A percentile compares a stretch with the other conserved stretches of the same genome.
These are phyloP conservation scores for Ageneiosus marmoratus DNA, from an alignment of 2,113 vertebrate species.

Conservation along the genomic window DNA sequence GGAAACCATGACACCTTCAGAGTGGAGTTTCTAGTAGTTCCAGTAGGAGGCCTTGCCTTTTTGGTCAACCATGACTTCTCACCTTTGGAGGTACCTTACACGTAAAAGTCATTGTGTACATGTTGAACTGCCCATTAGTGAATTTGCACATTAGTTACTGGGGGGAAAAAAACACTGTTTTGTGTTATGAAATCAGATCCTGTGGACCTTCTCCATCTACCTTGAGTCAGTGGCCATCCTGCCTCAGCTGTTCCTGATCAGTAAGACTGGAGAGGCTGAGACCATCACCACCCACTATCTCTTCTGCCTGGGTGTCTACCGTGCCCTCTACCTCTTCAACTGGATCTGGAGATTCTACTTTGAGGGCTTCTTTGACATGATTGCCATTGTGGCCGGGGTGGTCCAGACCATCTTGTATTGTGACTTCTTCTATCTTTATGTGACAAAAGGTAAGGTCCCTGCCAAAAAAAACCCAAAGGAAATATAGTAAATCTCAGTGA, in stretches of 20 bases:
- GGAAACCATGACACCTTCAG: slow-evolving; percentile 98
- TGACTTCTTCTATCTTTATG: slow-evolving; percentile 99
- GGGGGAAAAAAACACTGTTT: neutral
- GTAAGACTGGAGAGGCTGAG: slow-evolving; percentile 97
- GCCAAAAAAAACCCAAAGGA: neutral
- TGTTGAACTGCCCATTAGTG: neutral
- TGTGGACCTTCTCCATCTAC: slow-evolving; percentile 99
- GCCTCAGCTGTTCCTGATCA: slow-evolving; percentile 98
- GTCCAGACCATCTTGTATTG: slow-evolving; percentile 98
- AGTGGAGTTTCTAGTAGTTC: slow-evolving; percentile 94
- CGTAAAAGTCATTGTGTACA: neutral
- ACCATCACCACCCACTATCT: slow-evolving; percentile 99
- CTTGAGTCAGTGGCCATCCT: slow-evolving; percentile 97
- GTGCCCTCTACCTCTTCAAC: slow-evolving; percentile 95
- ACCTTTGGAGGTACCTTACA: slow-evolving; percentile 82
- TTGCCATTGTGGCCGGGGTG: slow-evolving; percentile 93
- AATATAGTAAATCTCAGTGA: neutral
- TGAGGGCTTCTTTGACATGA: slow-evolving; percentile 98
- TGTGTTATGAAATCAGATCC: slow-evolving; percentile 75
- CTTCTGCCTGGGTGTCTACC: slow-evolving; percentile 95
- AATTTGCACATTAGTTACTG: neutral
- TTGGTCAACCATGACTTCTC: slow-evolving; percentile 98
- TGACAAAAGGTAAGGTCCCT: slow-evolving; percentile 89
- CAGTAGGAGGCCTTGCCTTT: slow-evolving; percentile 91
- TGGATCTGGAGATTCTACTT: slow-evolving; percentile 99